A percentile compares a stretch with the other conserved stretches of the same genome.
These are phyloP conservation scores for Chunga burmeisteri DNA, from an alignment of 2,113 vertebrate genomes.

Conservation along the genomic window DNA sequence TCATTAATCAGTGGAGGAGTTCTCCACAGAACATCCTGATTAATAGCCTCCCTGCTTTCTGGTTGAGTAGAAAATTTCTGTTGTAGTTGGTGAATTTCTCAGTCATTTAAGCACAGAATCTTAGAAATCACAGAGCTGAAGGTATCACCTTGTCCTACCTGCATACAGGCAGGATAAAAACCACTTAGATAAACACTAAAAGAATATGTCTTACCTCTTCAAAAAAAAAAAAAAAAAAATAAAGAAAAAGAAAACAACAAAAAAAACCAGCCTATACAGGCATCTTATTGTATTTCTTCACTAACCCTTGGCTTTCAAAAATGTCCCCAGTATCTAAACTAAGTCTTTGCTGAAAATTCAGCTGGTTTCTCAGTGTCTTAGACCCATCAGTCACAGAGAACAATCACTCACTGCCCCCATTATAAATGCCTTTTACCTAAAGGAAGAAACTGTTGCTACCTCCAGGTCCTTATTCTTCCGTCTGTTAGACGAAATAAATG, in stretches of 20 bases:
- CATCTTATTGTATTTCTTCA: neutral
- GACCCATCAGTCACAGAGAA: neutral
- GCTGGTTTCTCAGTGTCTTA: neutral
- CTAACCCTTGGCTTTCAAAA: neutral
- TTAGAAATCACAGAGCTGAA: neutral
- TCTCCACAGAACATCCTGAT: conserved; percentile 42
- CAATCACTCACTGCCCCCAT: neutral
- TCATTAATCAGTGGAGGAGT: conserved; percentile 34
- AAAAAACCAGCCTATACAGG: neutral
- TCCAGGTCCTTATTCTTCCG: neutral
- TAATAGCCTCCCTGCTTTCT: conserved; percentile 20
- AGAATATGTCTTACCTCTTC: neutral
- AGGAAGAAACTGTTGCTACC: neutral
- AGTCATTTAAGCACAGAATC: neutral
- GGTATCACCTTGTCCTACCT: neutral
- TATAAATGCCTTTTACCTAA: neutral
- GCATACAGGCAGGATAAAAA: neutral
- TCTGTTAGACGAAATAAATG: neutral
- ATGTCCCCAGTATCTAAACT: neutral
- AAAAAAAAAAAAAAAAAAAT: neutral
- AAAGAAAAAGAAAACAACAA: neutral
- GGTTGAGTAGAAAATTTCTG: conserved; percentile 20
- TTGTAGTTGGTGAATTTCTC: conserved; percentile 18
- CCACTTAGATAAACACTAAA: neutral
- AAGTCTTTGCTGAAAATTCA: neutral